Base-by-base conservation (phyloP, 2,888 invertebrate genomes). In the Barypeithes pellucidus region DNA sequence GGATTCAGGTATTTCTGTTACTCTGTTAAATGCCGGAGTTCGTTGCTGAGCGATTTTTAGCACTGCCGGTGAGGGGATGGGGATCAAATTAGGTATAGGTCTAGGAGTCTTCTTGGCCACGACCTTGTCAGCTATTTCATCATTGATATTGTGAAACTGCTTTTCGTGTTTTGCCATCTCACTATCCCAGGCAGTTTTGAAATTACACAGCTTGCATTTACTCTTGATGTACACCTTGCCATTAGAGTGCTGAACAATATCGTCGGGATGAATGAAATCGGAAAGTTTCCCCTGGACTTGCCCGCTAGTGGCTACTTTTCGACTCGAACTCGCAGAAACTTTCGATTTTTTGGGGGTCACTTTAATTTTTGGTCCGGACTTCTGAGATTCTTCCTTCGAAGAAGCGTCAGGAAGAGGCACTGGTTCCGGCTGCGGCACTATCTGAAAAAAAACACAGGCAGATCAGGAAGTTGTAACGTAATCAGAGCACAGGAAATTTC, bases 11-110 rank as follows among this genome's bases (percentile, higher is more conserved):
- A 78, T 73, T 5, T 78, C 67, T 12, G 75, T 76, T 16, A 68
- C 67, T 12, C 60, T 74, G 62, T 78, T 80, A 62, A 78, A 63
- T n/a, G 86, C 47, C 14, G 75, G 71, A 8, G 54, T 60, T 62
- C 59, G 54, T 8, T 67, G 77, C 67, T 73, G 75, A 20, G 57
- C 60, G 24, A 61, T 43, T 29, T 75, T 76, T 12, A 73, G 47
- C 87, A 88, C 24, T 87, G 77, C 22, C 92, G 89, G n/a, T 93
- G 93, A 84, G 92, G 82, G 82, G 65, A 94, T 89, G 4, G 94
- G 94, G 83, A 94, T 94, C 54, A 94, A 88, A 84, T 93, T 93
- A 61, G 94, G 94, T 77, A 93, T 89, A 0, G 94, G 94, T 65
- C 93, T 87, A 11, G 90, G 86, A 59, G 85, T 81, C 79, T 87